Conservation (phyloP, 2,888 invertebrate species). For the Gymnocheta viridis region DNA sequence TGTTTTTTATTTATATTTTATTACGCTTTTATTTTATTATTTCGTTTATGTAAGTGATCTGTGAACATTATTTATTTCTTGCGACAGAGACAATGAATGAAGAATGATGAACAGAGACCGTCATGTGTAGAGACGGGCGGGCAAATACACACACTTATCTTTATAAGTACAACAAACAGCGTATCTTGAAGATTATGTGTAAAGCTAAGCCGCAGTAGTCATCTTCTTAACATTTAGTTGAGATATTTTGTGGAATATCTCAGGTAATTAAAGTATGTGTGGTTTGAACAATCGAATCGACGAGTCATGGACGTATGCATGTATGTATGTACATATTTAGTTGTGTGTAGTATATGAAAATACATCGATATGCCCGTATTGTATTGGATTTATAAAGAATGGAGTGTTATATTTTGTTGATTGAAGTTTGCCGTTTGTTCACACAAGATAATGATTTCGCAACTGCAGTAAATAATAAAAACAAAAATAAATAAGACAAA, state of each 20-base stretch:
- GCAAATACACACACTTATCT: neutral
- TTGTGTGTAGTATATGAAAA: slow-evolving; percentile 24
- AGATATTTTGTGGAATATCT: slow-evolving; percentile 54
- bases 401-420: slow-evolving; percentile 60
- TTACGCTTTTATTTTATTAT: slow-evolving; percentile 38
- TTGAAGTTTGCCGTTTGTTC: slow-evolving; percentile 68
- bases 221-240: slow-evolving; percentile 39
- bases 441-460: slow-evolving; percentile 65
- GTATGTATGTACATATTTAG: neutral
- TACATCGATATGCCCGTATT: slow-evolving; percentile 31
- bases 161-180: slow-evolving; percentile 10
- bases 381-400: slow-evolving; percentile 59
- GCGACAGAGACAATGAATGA: slow-evolving; percentile 30
- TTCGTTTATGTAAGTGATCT: slow-evolving; percentile 55
- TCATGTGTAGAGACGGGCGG: slow-evolving; percentile 9
- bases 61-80: slow-evolving; percentile 50
- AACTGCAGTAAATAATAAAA: slow-evolving; percentile 38
- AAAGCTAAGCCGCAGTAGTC: slow-evolving; percentile 57
- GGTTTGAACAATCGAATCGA: slow-evolving; percentile 46
- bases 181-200: slow-evolving; percentile 43
- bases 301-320: slow-evolving; percentile 45
- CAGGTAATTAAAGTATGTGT: slow-evolving; percentile 65
- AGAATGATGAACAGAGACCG: slow-evolving; percentile 20
- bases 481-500: slow-evolving; percentile 1
- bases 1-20: slow-evolving; percentile 18